A percentile compares a stretch with the other conserved stretches of the same genome.
Evolutionary conservation across 2,888 invertebrate genomes (phyloP).

Genomic region (Bimastos eiseni): DNA sequence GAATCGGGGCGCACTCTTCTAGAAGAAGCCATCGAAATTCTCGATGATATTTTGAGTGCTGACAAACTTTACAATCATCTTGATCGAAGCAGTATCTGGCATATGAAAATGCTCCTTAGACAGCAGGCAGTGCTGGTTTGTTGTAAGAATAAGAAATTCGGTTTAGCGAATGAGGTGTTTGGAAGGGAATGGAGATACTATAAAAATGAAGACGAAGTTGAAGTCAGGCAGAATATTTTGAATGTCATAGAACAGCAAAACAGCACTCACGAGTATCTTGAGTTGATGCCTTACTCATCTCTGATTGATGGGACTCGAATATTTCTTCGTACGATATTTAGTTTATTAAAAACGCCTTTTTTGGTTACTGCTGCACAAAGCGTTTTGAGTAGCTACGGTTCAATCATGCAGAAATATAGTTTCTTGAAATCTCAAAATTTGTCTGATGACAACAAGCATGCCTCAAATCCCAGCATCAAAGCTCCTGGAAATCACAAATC

Average conservation of each 20-base stretch:
- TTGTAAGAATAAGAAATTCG: background rate
- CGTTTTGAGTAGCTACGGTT: background rate
- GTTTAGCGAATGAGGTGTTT: background rate
- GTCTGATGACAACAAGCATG: background rate
- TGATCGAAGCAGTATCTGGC: background rate
- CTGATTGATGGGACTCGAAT: background rate
- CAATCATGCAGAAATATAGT: background rate
- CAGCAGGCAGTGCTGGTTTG: background rate
- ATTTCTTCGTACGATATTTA: background rate
- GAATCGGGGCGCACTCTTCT: background rate
- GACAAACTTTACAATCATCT: background rate
- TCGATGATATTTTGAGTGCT: background rate
- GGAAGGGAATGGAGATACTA: background rate
- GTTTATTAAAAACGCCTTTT: background rate
- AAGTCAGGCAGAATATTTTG: background rate
- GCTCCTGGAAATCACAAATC: background rate
- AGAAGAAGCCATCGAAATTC: constrained; percentile 6
- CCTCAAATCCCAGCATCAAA: no score
- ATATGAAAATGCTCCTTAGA: background rate
- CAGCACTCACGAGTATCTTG: background rate
- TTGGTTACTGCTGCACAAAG: background rate
- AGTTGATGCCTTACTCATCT: background rate
- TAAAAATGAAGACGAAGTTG: background rate
- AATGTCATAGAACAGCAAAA: background rate
- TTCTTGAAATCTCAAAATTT: background rate